Evolutionary conservation across 2,113 vertebrate species (phyloP).

Genomic region (Oxyura jamaicensis): DNA sequence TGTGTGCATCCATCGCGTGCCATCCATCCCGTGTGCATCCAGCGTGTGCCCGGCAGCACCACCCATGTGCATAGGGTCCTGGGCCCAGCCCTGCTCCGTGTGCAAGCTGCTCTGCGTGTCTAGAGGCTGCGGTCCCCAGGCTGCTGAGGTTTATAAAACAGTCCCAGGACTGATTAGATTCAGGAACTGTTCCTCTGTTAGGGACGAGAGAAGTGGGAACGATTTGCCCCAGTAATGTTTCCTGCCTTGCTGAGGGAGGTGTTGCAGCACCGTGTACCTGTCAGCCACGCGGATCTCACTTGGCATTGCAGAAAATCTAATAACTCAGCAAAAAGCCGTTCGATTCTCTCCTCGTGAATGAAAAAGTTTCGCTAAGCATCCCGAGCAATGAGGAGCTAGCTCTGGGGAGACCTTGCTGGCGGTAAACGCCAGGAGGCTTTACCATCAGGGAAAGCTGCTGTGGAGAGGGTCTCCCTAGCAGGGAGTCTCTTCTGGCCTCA

Average conservation of each 20-base stretch:
- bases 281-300: background rate
- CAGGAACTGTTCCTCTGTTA: background rate
- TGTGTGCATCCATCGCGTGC: background rate
- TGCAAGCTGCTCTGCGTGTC: background rate
- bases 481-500: background rate
- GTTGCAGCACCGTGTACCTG: background rate
- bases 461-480: background rate
- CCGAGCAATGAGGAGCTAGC: background rate
- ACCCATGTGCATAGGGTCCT: background rate
- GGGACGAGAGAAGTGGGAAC: background rate
- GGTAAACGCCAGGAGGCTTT: background rate
- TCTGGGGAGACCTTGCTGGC: background rate
- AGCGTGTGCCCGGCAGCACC: rapidly evolving
- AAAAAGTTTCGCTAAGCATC: background rate
- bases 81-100: background rate
- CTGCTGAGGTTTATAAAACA: background rate
- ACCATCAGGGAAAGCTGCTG: background rate
- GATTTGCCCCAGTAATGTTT: background rate
- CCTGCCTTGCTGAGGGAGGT: background rate
- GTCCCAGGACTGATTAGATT: background rate
- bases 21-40: background rate
- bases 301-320: background rate
- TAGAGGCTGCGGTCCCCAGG: background rate
- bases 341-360: background rate
- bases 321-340: background rate